These are phyloP conservation scores for Catocala sponsa DNA, from an alignment of 2,888 invertebrate species.

Conservation along the genomic window DNA sequence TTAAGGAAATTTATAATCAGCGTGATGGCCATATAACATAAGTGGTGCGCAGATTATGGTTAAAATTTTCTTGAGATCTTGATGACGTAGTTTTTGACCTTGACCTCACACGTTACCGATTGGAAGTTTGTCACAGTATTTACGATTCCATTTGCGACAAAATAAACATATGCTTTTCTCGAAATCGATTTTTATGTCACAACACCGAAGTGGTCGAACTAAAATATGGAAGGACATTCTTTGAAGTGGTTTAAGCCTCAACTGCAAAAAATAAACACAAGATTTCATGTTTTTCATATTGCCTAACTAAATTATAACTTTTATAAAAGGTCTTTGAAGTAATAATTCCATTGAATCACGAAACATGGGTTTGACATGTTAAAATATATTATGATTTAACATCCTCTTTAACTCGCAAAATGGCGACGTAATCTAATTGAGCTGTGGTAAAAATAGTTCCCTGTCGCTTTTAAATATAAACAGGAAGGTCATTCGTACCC, in stretches of 20 bases:
- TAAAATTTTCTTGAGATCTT: constrained; percentile 15
- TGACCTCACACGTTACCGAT: constrained; percentile 38
- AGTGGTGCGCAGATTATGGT: constrained; percentile 2
- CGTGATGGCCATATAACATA: constrained; percentile 3
- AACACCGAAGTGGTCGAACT: constrained; percentile 3
- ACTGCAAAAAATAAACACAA: too few species aligned
- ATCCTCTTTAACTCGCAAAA: not conserved
- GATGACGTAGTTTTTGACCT: constrained; percentile 20
- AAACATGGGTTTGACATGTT: not conserved
- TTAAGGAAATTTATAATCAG: not conserved
- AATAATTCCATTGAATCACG: not conserved
- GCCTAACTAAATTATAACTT: too few species aligned
- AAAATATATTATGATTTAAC: not conserved
- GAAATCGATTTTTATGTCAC: constrained; percentile 22
- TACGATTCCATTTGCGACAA: constrained; percentile 28
- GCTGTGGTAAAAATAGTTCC: constrained; percentile 16
- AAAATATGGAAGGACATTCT: constrained; percentile 2
- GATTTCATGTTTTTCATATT: too few species aligned
- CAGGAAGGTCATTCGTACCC: constrained; percentile 12
- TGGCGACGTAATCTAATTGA: constrained; percentile 1
- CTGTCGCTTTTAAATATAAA: not conserved
- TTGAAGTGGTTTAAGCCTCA: constrained; percentile 3
- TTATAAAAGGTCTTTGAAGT: too few species aligned
- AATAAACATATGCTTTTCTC: constrained; percentile 17
- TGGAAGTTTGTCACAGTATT: constrained; percentile 28